Base-by-base conservation (phyloP, 2,888 invertebrate species). In the Pyrrhosoma nymphula region DNA sequence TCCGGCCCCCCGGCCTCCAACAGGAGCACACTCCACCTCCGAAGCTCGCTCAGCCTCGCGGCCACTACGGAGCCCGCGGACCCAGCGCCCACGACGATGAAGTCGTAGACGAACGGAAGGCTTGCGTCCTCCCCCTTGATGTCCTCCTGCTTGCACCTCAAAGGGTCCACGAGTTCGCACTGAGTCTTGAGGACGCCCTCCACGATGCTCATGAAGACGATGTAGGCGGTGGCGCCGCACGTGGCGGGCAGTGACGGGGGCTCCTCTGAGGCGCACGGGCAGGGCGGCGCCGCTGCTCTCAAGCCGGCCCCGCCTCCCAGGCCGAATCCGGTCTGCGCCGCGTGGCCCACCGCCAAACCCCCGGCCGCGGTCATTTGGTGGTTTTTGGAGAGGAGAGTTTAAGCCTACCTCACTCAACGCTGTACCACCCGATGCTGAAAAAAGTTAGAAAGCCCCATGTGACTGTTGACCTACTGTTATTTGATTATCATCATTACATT, bases 121-220 rank as follows among this genome's bases (percentile, higher is more conserved):
- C 3, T 23, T 0, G 18, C 63, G 26, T 69, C 69, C 26, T 69
- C 69, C 18, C 26, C 69, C 4, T 26, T 69, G 14, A 12, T 35
- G 82, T 30, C 82, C 16, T 35, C 35, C 39, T 39, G 35, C 12
- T 35, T 26, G n/a, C 89, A 90, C 14, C 63, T 56, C 16, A 95
- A 88, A 6, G 95, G 99, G 97, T 99, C 99, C 96, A 99, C 99
- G 96, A 99, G 97, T 96, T 99, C 99, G 96, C 99, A 99, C 96
- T 99, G 99, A 96, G 98, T 98, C 95, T 98, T 97, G 95, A 99
- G 97, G 97, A 99, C 99, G 16, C 99, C 98, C 96, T 99, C 99
- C 90, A 99, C 97, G 8, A 99, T 97, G 0, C 99, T 98, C 99
- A 99, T 99, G 97, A 99, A 99, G 90, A 99, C 98, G 98, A 99